Evolutionary conservation across 2,888 invertebrate genomes (phyloP), one percentile per base, ranked within the genome.

Genomic region (Cheilosia vernalis): DNA sequence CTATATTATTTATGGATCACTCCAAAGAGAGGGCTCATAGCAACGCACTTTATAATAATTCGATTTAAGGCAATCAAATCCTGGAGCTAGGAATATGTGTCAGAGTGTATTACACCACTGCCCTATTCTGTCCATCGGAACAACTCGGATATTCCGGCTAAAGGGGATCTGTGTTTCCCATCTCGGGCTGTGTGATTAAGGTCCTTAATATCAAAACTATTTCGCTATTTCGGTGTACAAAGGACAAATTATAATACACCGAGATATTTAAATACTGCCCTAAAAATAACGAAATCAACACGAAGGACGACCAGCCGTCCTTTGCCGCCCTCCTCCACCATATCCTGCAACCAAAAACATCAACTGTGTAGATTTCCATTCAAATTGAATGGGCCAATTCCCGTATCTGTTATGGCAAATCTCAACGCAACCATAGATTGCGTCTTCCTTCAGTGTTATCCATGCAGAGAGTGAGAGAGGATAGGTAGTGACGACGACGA

Each of bases 381-480:
- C 85, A 85, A 85, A 85, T 81, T 85, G 85, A 85, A 85, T 85
- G 85, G 85, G 77, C 70, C 81, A 53, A 85, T 85, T 81, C 76
- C 56, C 81, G 66, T 85, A 85, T 85, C 85, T 81, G 81, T 81
- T 85, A 85, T 85, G 85, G 85, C 70, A 72, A 85, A 85, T 85
- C 85, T 85, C 70, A 85, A 85, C 85, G 76, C 81, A 85, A 81
- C 85, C 76, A 69, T 80, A 81, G 85, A 85, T 85, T 85, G 85
- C 76, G 79, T 78, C 77, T 79, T 84, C 80, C 70, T 85, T 49
- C 37, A 42, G 74, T 69, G 74, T 58, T 74, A 80, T 79, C 69
- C 69, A 47, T 47, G 74, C 44, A 37, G 37, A 13, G 37, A 73
- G 69, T 24, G 9, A 21, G 27, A 51, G 51, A 15, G 51, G 5